These are phyloP conservation scores for Caenorhabditis parvicauda DNA, from an alignment of 2,888 invertebrate species.

Conservation along the genomic window DNA sequence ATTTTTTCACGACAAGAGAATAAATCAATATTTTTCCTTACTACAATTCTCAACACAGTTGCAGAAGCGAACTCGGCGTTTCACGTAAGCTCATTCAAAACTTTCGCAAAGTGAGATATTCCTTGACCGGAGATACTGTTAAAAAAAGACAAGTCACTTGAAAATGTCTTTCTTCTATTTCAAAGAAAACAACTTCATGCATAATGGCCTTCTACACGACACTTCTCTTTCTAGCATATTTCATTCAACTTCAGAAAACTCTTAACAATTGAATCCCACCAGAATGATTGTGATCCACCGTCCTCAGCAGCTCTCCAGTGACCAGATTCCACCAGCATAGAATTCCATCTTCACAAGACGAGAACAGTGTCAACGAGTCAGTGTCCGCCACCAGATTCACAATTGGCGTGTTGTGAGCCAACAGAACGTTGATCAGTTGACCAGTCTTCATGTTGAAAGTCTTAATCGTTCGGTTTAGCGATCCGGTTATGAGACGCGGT, in stretches of 20 bases:
- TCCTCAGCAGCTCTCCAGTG: constrained; percentile 25
- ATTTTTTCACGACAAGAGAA: no score
- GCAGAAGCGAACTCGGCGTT: no score
- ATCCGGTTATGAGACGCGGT: constrained; percentile 18
- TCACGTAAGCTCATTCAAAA: no score
- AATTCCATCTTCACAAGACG: constrained; percentile 51
- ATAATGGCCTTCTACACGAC: no score
- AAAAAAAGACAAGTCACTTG: background rate
- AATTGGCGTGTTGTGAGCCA: constrained; percentile 49
- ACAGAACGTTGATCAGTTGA: constrained; percentile 33
- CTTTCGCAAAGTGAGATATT: no score
- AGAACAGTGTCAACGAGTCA: constrained; percentile 32
- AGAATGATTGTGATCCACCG: constrained; percentile 14
- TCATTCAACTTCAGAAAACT: no score
- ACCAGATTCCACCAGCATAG: constrained; percentile 56
- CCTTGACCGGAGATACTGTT: no score
- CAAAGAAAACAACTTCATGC: background rate
- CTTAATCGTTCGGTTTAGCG: constrained; percentile 28
- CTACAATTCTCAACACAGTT: no score
- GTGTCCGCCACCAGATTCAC: constrained; percentile 8
- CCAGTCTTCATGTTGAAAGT: constrained; percentile 39
- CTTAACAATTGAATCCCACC: constrained; percentile 5
- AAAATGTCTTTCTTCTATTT: background rate
- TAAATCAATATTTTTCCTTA: no score
- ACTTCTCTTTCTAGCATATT: no score